A percentile compares a stretch with the other conserved stretches of the same genome.
Evolutionary conservation across 2,113 vertebrate species (phyloP).

Genomic region (Pelodiscus sinensis): DNA sequence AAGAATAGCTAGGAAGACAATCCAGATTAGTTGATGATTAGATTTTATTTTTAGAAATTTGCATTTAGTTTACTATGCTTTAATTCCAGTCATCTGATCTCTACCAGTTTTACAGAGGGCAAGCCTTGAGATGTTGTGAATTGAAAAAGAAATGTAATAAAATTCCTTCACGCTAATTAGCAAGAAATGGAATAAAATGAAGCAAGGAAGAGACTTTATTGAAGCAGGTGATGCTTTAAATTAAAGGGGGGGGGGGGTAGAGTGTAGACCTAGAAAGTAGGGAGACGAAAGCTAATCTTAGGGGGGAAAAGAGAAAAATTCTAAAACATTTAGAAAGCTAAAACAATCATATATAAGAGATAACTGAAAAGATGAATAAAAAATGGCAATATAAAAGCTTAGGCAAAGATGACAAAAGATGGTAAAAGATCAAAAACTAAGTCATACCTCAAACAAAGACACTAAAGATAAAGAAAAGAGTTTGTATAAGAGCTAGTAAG

Average conservation of each 20-base stretch:
- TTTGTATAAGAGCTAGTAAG: constrained; percentile 69
- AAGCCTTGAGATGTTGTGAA: background rate
- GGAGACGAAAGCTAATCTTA: constrained; percentile 59
- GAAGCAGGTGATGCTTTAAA: constrained; percentile 41
- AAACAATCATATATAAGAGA: constrained; percentile 79
- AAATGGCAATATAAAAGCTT: constrained; percentile 73
- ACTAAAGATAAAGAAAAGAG: constrained; percentile 61
- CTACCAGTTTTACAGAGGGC: background rate
- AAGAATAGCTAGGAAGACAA: background rate
- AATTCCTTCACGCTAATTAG: constrained; percentile 14
- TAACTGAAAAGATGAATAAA: constrained; percentile 70
- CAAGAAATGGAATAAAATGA: constrained; percentile 3
- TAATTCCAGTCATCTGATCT: background rate
- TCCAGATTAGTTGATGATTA: background rate
- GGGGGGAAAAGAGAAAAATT: constrained; percentile 14
- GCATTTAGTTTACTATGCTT: background rate
- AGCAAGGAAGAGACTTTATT: constrained; percentile 29
- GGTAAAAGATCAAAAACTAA: constrained; percentile 79
- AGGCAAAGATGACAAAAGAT: constrained; percentile 75
- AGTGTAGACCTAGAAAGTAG: constrained; percentile 56
- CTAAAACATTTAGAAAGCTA: constrained; percentile 72
- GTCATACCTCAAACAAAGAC: constrained; percentile 73
- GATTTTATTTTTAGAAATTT: background rate
- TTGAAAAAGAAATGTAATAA: background rate
- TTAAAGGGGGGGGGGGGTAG: background rate